phyloP scores from a whole-genome alignment of 2,888 invertebrate genomes.

The Tuta absoluta region DNA sequence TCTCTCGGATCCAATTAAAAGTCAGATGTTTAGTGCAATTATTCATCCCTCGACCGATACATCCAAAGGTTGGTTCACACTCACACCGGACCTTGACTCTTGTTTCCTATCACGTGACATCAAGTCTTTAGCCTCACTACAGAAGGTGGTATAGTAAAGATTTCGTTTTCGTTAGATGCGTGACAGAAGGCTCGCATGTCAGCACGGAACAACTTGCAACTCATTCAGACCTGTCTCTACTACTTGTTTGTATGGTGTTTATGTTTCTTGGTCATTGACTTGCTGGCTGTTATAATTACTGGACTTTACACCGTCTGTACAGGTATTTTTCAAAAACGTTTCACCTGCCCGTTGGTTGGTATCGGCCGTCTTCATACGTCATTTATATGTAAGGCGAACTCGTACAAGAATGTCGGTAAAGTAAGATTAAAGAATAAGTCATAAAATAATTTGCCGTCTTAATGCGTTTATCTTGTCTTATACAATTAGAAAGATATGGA shows the following conservation, averaged over 20 bases:
- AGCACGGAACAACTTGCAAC: constrained; percentile 52
- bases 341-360: neutral
- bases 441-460: no score
- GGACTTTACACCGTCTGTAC: neutral
- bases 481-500: no score
- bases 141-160: constrained; percentile 37
- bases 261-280: constrained; percentile 32
- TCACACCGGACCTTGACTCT: constrained; percentile 36
- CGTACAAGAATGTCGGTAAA: neutral
- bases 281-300: constrained; percentile 24
- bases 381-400: neutral
- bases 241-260: constrained; percentile 32
- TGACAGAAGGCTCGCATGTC: constrained; percentile 59
- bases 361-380: neutral
- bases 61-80: constrained; percentile 17
- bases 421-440: no score
- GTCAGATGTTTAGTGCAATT: neutral
- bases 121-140: constrained; percentile 35
- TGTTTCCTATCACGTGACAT: constrained; percentile 37
- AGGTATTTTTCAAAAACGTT: neutral
- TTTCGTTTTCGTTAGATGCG: constrained; percentile 60
- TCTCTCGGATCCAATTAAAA: no score
- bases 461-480: no score
- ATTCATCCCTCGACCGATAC: neutral
- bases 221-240: constrained; percentile 41